phyloP scores from a whole-genome alignment of 2,113 vertebrate species.

The Pterocles gutturalis region DNA sequence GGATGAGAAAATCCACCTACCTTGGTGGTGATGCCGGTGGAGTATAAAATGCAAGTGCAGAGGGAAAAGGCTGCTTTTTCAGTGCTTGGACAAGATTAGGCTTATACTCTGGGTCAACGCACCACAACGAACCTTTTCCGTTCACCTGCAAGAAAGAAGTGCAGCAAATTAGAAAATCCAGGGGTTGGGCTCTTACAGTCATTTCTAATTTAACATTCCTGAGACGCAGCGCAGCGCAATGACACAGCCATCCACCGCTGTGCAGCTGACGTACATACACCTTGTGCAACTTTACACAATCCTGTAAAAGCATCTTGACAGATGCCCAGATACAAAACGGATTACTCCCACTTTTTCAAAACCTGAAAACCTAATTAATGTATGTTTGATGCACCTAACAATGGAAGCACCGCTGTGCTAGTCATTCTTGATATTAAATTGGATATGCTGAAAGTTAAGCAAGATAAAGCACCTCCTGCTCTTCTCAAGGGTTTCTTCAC shows the following conservation, averaged over 20 bases:
- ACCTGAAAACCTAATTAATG: neutral
- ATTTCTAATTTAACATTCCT: neutral
- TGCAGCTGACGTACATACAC: neutral
- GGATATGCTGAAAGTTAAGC: neutral
- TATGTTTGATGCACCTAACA: neutral
- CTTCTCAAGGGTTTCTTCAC: neutral
- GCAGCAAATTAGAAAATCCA: conserved; percentile 13
- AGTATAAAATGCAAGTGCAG: conserved; percentile 90
- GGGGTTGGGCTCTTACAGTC: neutral
- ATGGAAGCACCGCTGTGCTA: neutral
- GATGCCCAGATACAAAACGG: neutral
- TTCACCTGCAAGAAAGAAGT: conserved; percentile 85
- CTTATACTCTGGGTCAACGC: conserved; percentile 97
- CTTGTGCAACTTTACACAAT: neutral
- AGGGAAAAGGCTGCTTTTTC: conserved; percentile 96
- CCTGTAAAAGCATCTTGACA: neutral
- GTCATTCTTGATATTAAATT: neutral
- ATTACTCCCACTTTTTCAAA: neutral
- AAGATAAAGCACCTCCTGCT: neutral
- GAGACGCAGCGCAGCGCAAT: neutral
- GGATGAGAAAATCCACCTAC: conserved; percentile 68
- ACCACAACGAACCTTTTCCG: conserved; percentile 98
- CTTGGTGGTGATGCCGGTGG: conserved; percentile 91
- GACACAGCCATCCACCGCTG: rapidly evolving
- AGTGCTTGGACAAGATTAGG: conserved; percentile 96